A percentile compares a stretch with the other conserved stretches of the same genome.
These are phyloP conservation scores for Eulemur coronatus DNA, from an alignment of 2,797 vertebrate genomes.

Conservation along the genomic window DNA sequence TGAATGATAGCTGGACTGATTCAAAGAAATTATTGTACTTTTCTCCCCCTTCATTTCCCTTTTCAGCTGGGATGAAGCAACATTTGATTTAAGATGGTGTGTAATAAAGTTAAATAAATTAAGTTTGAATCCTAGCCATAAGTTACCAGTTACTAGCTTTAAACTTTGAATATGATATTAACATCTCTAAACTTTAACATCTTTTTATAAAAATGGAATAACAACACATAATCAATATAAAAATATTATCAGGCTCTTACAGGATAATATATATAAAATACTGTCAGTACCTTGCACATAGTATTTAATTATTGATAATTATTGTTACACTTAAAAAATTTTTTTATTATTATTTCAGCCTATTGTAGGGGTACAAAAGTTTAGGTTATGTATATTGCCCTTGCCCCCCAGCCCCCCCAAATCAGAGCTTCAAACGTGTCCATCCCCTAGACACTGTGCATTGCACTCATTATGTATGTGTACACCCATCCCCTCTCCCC, in stretches of 20 bases:
- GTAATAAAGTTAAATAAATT: background rate
- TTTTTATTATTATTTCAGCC: too few species aligned
- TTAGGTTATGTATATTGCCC: too few species aligned
- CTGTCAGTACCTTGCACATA: background rate
- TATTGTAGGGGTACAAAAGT: too few species aligned
- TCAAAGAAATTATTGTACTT: background rate
- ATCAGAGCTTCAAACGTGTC: too few species aligned
- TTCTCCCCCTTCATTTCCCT: background rate
- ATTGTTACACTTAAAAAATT: background rate
- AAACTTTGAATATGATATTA: background rate
- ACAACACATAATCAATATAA: background rate
- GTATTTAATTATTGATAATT: background rate
- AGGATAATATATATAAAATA: background rate
- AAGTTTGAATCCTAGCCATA: background rate
- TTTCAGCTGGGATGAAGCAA: background rate
- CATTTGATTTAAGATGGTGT: background rate
- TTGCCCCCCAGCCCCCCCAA: too few species aligned
- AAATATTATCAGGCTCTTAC: background rate
- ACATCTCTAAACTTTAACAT: background rate
- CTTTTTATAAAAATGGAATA: slow-evolving; percentile 30
- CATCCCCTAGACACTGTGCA: too few species aligned
- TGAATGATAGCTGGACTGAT: background rate
- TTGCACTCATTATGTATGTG: too few species aligned
- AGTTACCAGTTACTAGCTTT: background rate
- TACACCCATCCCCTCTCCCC: too few species aligned